A percentile compares a stretch with the other conserved stretches of the same genome.
These are phyloP conservation scores for Barnardius zonarius DNA, from an alignment of 2,113 vertebrate species.

Conservation along the genomic window DNA sequence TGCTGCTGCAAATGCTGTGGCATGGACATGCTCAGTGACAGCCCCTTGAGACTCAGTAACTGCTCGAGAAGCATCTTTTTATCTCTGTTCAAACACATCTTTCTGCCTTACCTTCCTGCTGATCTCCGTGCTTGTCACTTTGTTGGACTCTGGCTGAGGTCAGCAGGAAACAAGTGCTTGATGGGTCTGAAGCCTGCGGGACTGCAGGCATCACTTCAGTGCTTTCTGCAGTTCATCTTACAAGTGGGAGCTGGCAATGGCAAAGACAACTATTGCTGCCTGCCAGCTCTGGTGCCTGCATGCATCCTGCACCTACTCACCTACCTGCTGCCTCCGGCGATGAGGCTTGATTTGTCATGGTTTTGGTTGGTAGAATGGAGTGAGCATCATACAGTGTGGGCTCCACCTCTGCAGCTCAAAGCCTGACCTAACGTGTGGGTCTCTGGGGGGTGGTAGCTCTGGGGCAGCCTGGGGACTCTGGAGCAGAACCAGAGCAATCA, in stretches of 20 bases:
- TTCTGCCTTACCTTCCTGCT: not conserved
- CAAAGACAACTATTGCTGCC: not conserved
- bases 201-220: accelerated
- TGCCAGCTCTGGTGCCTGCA: not conserved
- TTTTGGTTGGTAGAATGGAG: not conserved
- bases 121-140: not conserved
- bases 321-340: not conserved
- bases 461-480: not conserved
- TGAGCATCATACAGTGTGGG: not conserved
- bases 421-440: not conserved
- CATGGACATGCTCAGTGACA: accelerated
- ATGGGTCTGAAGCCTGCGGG: not conserved
- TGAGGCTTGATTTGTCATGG: not conserved
- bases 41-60: not conserved
- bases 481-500: slow-evolving; percentile 34
- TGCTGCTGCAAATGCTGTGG: not conserved
- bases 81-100: not conserved
- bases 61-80: not conserved
- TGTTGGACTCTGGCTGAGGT: not conserved
- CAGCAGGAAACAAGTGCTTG: not conserved
- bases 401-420: not conserved
- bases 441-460: not conserved
- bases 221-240: not conserved
- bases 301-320: not conserved
- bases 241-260: not conserved